Evolutionary conservation across 2,888 invertebrate genomes (phyloP).

Genomic region (Catocala nupta): DNA sequence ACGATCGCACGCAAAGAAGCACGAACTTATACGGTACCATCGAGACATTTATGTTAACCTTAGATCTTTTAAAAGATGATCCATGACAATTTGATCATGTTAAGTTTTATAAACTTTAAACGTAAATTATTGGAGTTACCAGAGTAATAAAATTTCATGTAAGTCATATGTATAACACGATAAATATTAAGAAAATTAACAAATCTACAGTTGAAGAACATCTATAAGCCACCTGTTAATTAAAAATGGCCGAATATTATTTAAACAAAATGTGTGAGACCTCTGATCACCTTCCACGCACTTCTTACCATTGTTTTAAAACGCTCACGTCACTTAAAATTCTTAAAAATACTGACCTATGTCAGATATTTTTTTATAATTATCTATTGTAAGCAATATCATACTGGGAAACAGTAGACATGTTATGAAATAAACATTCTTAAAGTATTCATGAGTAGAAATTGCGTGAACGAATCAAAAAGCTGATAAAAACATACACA

Average conservation of each 20-base stretch:
- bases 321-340: conserved; percentile 12
- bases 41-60: too few species aligned
- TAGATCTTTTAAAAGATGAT: too few species aligned
- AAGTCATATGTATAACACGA: too few species aligned
- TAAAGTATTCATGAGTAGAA: conserved; percentile 16
- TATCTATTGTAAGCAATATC: conserved; percentile 22
- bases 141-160: too few species aligned
- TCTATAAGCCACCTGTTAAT: too few species aligned
- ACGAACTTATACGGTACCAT: too few species aligned
- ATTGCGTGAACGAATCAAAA: conserved; percentile 19
- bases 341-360: conserved; percentile 29
- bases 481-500: not conserved
- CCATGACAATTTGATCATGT: too few species aligned
- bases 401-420: conserved; percentile 21
- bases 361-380: conserved; percentile 18
- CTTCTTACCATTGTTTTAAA: conserved; percentile 14
- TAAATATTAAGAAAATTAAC: too few species aligned
- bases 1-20: too few species aligned
- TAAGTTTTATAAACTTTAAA: too few species aligned
- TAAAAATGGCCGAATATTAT: conserved; percentile 1
- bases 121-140: too few species aligned
- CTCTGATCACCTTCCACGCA: conserved; percentile 9
- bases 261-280: conserved; percentile 12
- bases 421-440: conserved; percentile 34
- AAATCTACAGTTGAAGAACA: too few species aligned